phyloP scores from a whole-genome alignment of 2,888 invertebrate species.

The Glaucopsyche alexis region DNA sequence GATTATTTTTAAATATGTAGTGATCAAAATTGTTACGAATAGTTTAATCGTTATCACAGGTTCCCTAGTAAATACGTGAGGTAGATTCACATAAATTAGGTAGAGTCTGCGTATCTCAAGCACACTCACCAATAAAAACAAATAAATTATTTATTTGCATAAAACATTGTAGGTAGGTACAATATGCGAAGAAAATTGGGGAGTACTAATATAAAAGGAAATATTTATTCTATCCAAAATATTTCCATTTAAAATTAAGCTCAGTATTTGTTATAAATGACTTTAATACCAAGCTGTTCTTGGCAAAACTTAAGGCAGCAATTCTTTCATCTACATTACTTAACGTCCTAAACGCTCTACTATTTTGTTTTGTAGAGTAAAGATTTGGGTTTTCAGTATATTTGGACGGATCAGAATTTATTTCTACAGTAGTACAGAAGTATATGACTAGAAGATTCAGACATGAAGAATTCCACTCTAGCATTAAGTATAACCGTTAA shows the following conservation, averaged over 20 bases:
- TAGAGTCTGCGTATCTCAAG: neutral
- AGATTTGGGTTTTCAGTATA: neutral
- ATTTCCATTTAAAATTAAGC: neutral
- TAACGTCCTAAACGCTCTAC: conserved; percentile 4
- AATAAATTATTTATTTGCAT: no score
- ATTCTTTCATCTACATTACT: neutral
- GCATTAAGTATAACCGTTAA: no score
- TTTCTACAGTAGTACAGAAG: neutral
- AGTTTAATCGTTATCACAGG: no score
- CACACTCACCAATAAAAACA: no score
- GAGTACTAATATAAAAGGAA: neutral
- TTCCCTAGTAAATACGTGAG: no score
- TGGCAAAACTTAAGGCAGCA: neutral
- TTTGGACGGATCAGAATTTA: neutral
- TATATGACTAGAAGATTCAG: no score
- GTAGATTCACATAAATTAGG: neutral
- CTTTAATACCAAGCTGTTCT: neutral
- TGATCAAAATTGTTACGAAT: no score
- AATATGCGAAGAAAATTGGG: neutral
- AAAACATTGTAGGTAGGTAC: no score
- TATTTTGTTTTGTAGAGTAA: neutral
- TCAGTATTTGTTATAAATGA: neutral
- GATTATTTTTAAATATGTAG: no score
- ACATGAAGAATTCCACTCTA: no score
- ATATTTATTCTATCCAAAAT: no score